Evolutionary conservation across 2,797 vertebrate species (phyloP).

Genomic region (Semaprochilodus insignis): DNA sequence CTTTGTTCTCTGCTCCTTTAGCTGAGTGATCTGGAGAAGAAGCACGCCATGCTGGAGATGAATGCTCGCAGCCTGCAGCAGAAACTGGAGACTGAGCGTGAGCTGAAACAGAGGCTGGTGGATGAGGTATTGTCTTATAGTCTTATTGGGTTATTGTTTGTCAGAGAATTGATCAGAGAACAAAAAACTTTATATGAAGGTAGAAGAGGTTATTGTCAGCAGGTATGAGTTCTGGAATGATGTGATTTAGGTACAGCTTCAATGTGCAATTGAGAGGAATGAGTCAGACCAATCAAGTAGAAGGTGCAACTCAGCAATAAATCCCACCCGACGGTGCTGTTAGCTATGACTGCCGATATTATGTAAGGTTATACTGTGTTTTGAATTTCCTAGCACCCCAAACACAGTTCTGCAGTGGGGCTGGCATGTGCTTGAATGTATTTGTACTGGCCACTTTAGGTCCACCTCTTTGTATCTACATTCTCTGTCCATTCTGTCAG

Average conservation of each 20-base stretch:
- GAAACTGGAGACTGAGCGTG: conserved; percentile 90
- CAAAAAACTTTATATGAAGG: background rate
- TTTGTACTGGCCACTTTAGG: no score
- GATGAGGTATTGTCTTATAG: conserved; percentile 84
- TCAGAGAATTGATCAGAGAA: conserved; percentile 1
- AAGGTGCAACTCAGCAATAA: background rate
- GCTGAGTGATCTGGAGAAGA: conserved; percentile 97
- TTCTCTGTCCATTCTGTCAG: no score
- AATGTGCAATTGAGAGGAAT: background rate
- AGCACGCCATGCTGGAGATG: conserved; percentile 98
- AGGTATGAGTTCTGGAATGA: background rate
- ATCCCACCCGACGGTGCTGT: background rate
- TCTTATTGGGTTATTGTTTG: background rate
- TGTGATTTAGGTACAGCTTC: background rate
- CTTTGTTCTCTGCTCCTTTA: conserved; percentile 61
- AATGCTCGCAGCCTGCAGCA: conserved; percentile 95
- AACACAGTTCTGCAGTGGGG: no score
- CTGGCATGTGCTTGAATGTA: no score
- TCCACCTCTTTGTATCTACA: no score
- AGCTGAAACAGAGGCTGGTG: conserved; percentile 94
- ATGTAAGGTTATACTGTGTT: background rate
- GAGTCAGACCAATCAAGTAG: background rate
- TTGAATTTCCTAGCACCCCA: background rate
- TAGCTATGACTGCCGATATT: background rate
- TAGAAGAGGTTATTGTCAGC: background rate